Evolutionary conservation across 2,888 invertebrate species (phyloP).

Genomic region (Himalopsyche kuldschensis): DNA sequence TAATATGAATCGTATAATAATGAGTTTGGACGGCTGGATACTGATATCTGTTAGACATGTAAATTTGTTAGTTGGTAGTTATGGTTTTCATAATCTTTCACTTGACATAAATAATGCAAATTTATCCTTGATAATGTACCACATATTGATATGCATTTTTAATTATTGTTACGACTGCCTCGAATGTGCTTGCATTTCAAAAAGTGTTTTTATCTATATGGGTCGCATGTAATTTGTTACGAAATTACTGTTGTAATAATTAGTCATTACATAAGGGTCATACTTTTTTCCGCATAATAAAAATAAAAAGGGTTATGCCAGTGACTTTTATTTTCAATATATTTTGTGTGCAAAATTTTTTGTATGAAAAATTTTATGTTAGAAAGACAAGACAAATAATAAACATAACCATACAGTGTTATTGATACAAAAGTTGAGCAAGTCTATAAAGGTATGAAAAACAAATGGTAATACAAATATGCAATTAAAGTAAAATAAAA

Average conservation of each 20-base stretch:
- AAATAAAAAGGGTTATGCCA: neutral
- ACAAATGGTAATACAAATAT: too few species aligned
- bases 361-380: too few species aligned
- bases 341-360: too few species aligned
- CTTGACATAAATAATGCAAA: conserved; percentile 21
- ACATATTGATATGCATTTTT: conserved; percentile 8
- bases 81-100: conserved; percentile 9
- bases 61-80: neutral
- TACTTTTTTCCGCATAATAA: neutral
- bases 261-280: neutral
- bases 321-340: too few species aligned
- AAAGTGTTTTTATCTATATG: neutral
- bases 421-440: too few species aligned
- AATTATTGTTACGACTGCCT: neutral
- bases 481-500: too few species aligned
- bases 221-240: neutral
- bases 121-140: conserved; percentile 22
- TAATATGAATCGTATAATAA: neutral
- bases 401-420: too few species aligned
- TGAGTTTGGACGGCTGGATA: neutral
- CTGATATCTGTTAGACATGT: conserved; percentile 16
- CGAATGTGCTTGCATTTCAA: neutral
- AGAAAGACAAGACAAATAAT: too few species aligned
- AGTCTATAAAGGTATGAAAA: too few species aligned
- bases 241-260: neutral